phyloP scores from a whole-genome alignment of 2,113 vertebrate species.

The Ceyx melanurus region DNA sequence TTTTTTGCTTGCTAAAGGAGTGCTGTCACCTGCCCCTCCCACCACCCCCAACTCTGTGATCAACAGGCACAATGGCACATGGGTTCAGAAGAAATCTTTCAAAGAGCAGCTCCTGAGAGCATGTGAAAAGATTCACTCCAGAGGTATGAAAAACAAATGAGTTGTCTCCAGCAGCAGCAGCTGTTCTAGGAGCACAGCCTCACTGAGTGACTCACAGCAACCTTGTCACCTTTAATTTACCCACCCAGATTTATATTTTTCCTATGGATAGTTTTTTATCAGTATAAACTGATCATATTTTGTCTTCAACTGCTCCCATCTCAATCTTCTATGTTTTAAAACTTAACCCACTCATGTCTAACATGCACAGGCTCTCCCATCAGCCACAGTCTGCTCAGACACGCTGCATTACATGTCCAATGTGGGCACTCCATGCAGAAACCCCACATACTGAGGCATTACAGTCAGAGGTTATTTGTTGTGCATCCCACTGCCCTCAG shows the following conservation, averaged over 20 bases:
- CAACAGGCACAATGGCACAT: background rate
- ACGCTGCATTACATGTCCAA: background rate
- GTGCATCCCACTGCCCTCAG: background rate
- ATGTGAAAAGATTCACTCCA: background rate
- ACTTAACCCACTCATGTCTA: background rate
- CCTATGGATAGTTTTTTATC: background rate
- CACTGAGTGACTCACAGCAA: background rate
- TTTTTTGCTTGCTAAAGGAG: background rate
- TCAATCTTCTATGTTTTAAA: background rate
- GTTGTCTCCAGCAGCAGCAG: background rate
- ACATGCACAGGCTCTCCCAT: background rate
- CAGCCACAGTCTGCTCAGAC: background rate
- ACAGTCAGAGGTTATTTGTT: background rate
- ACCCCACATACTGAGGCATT: background rate
- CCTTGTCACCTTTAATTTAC: background rate
- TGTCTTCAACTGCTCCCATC: background rate
- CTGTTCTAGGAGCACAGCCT: background rate
- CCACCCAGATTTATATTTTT: background rate
- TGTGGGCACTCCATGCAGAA: background rate
- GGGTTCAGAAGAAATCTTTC: background rate
- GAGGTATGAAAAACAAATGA: background rate
- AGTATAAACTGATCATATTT: background rate
- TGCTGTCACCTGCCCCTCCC: background rate
- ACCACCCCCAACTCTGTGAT: background rate
- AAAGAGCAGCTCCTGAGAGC: background rate